Base-by-base conservation (phyloP, 1,140 invertebrate genomes). In the Micrasema longulum region DNA sequence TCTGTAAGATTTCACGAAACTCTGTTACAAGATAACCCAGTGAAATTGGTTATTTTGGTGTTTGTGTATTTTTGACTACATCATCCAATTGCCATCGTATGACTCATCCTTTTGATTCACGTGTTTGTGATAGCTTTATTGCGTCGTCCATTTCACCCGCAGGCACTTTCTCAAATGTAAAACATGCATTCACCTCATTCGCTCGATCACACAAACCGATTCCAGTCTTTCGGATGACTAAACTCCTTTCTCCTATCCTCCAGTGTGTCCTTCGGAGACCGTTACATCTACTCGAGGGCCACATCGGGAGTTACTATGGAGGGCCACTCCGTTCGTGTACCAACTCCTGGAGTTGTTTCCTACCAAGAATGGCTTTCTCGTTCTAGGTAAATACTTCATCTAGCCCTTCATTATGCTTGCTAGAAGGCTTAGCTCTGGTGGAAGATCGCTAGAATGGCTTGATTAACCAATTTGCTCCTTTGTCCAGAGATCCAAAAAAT, bases 361-460 rank as follows among this genome's bases (percentile, higher is more conserved):
- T 84, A 84, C 76, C 78, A 79, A 68, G 79, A 80, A 71, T 84
- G 82, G 82, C 77, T 84, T 63, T 67, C 72, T 50, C 71, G 73
- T 71, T 76, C 71, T 76, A 76, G 74, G 74, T 76, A 76, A 76
- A 63, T 71, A 74, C 26, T 31, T 31, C 26, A 31, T 31, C 60
- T 31, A 22, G 35, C 35, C 20, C 65, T 50, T 23, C 11, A 64
- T 64, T 41, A 12, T 38, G 55, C 55, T 41, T 41, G 55, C 55
- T 60, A 38, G 36, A 20, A 20, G 36, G 18, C 48, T 52, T 52
- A 9, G 55, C 18, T 35, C 10, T 41, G 35, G 55, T 38, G 55
- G 35, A 41, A 60, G 55, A 41, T 12, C 55, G 55, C 55, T 60
- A 22, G 16, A 22, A 52, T 22, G 14, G 48, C 48, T 52, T 20